Percentiles rank a stretch among this genome's conserved stretches.
Evolutionary conservation across 2,888 invertebrate species (phyloP).

Genomic region (Thymelicus sylvestris): DNA sequence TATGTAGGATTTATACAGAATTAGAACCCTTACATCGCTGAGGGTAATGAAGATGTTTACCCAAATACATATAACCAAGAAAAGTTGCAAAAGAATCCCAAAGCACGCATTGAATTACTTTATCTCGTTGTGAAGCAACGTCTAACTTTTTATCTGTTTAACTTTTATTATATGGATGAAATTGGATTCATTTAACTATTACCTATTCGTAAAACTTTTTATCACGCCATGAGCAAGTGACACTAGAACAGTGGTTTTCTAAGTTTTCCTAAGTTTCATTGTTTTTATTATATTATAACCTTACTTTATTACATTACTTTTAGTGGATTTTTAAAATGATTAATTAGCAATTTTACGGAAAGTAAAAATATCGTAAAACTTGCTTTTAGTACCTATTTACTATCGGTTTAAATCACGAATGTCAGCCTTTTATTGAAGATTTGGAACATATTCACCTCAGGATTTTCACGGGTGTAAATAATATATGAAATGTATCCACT

Average conservation of each 20-base stretch:
- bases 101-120: constrained; percentile 35
- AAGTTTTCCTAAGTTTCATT: background rate
- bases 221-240: constrained; percentile 41
- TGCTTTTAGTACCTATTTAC: too few species aligned
- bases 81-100: constrained; percentile 11
- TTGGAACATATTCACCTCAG: constrained; percentile 2
- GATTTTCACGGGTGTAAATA: constrained; percentile 10
- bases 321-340: too few species aligned
- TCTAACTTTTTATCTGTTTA: constrained; percentile 53
- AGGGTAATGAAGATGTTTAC: background rate
- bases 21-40: too few species aligned
- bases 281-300: background rate
- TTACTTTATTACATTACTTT: too few species aligned
- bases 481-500: constrained; percentile 23
- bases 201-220: constrained; percentile 54
- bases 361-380: too few species aligned
- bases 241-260: constrained; percentile 8
- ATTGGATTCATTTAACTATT: constrained; percentile 55
- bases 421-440: too few species aligned
- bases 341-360: too few species aligned
- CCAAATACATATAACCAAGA: background rate
- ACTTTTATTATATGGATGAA: constrained; percentile 51
- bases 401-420: too few species aligned
- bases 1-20: too few species aligned
- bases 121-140: constrained; percentile 28